Base-by-base conservation (phyloP, 1,140 invertebrate species). In the Anastatus disparis region DNA sequence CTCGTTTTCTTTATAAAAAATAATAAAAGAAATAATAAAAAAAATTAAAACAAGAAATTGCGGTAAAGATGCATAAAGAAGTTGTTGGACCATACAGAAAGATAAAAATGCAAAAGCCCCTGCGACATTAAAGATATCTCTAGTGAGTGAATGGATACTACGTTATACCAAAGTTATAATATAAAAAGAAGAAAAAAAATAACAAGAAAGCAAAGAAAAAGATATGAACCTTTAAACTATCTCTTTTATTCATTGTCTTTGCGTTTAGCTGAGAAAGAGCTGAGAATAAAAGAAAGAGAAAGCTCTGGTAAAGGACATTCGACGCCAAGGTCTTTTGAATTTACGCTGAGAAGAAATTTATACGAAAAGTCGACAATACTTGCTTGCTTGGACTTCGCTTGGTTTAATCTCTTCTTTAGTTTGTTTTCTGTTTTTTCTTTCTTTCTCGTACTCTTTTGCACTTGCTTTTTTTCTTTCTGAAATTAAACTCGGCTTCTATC, bases 341-440 rank as follows among this genome's bases (percentile, higher is more conserved):
- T 75, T 71, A 77, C 74, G 75, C 74, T 71, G 76, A 76, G 72
- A 71, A 75, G 76, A 77, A 79, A 78, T 79, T 79, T 79, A 79
- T 79, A 79, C 73, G 75, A 77, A 78, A 79, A 79, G 73, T 78
- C 73, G 73, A 79, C 78, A 78, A 79, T 78, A 74, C 74, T 56
- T 52, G 71, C 71, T 48, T 31, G 40, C 24, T 38, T 50, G 61
- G 62, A 65, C 70, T 40, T 48, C 44, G 58, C n/a, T 38, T n/a
- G 22, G 15, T 65, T 17, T 6, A 22, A 12, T n/a, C 29, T 24
- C 20, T 15, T 12, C 26, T 22, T 40, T 15, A 3, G 13, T 17
- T 42, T 42, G 38, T 24, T 42, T 40, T 29, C 44, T 46, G 20
- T 15, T 12, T 20, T 17, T n/a, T n/a, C 8, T 8, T 0, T 24